Evolutionary conservation across 2,113 vertebrate genomes (phyloP), one percentile per base, ranked within the genome.

Genomic region (Astatotilapia flaviijosephi): DNA sequence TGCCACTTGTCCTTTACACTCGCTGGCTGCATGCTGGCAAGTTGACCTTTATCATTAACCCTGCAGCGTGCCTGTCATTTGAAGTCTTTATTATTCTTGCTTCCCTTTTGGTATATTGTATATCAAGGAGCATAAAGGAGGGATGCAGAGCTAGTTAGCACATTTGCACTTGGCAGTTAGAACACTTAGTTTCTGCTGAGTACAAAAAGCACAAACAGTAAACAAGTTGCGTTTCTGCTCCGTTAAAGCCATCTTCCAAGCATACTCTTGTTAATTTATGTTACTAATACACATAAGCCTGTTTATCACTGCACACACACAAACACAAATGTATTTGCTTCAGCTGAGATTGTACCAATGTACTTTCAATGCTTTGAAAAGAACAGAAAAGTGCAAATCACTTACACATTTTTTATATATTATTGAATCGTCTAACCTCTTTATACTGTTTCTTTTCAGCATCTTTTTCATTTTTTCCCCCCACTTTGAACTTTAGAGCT

Each of bases 41-140:
- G 79, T 79, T 96, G 96, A 97, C 96, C 96, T 96, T 97, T 95
- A 95, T 94, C 94, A 96, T 97, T 96, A 97, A 96, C 96, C 96
- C 95, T 79, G 93, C 95, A 95, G 95, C 88, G 94, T 95, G 94
- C 87, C 88, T 96, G 95, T 94, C 94, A 95, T 96, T 96, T 95
- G 95, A 96, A 95, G 95, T 95, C 92, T 96, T 95, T 95, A 95
- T 96, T 96, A 96, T 96, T 95, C 90, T 93, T 84, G 33, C 79
- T 83, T 92, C 92, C 94, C 84, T 92, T 95, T 92, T 91, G 94
- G 89, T 83, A 86, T 92, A 86, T 91, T 90, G 88, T 91, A 88
- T 92, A 92, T 86, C 37, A 17, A 80, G 79, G 82, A 88, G 89
- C 83, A 75, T 17, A 37, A 79, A 80, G 84, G 53, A 86, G 80